Evolutionary conservation across 2,113 vertebrate species (phyloP), one percentile per base, ranked within the genome.

Genomic region (Nycticryphes semicollaris): DNA sequence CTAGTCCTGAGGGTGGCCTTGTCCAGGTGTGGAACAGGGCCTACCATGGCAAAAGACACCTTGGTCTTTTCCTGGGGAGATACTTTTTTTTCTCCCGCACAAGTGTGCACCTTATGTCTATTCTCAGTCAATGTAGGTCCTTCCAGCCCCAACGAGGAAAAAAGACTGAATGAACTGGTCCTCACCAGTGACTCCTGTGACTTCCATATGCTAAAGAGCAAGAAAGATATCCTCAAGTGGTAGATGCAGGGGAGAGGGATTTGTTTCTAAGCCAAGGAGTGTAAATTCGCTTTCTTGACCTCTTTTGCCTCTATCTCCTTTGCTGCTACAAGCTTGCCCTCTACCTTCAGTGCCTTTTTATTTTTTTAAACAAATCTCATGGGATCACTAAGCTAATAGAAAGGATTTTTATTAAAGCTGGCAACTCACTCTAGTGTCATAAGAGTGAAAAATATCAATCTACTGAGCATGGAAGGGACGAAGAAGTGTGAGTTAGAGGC

Each of bases 371-470:
- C 23, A 84, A 93, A 59, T 24, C 87, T 87, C 91, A 60, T 37
- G 64, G 81, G 62, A 84, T 43, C 60, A 93, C 62, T 91, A 83
- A 78, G 37, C 66, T 81, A 93, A 91, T 39, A 82, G 66, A 92
- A 91, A 68, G 53, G 39, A 72, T 64, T 89, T 95, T 84, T 95
- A 79, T 89, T 82, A 78, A 79, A 95, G 73, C 74, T 95, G 59
- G 57, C 39, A 95, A 76, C 27, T 79, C 69, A 37, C 5, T 56
- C 51, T 33, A 60, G 74, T 78, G 57, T 60, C 57, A 17, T 45
- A 64, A 53, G 48, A 93, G 47, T 41, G 53, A 91, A 95, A 95
- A 93, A 79, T 72, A 64, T 47, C 62, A 75, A 45, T 37, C 69
- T 76, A 30, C 48, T 62, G 41, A 87, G 47, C 75, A 56, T 17